These are phyloP conservation scores for Cygnus atratus DNA, from an alignment of 2,113 vertebrate species.

Conservation along the genomic window DNA sequence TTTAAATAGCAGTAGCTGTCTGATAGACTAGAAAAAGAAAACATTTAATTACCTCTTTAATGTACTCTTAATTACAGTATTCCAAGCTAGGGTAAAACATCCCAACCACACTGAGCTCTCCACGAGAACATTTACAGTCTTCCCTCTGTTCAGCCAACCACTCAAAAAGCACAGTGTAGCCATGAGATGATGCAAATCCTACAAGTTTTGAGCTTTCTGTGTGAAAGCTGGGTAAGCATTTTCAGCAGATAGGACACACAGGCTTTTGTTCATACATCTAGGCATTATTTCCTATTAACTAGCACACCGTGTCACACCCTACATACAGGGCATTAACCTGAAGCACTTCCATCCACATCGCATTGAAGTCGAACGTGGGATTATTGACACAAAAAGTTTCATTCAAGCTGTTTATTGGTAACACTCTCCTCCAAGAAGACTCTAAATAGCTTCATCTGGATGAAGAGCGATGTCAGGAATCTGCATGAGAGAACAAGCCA, in stretches of 20 bases:
- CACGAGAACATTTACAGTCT: background rate
- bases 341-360: background rate
- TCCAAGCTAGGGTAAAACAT: background rate
- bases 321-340: rapidly evolving
- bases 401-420: background rate
- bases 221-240: background rate
- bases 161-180: background rate
- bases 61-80: background rate
- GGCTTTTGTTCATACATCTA: background rate
- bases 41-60: background rate
- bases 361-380: background rate
- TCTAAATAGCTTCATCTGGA: background rate
- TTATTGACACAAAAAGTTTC: background rate
- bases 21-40: background rate
- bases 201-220: background rate
- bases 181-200: background rate
- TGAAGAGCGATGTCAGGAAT: background rate
- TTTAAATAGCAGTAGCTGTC: background rate
- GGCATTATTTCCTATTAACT: background rate
- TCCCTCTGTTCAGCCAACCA: background rate
- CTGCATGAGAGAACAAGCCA: background rate
- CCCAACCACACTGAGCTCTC: background rate
- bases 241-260: background rate
- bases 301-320: background rate
- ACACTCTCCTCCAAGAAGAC: background rate